A percentile compares a stretch with the other conserved stretches of the same genome.
Conservation (phyloP, 2,797 vertebrate genomes). For the Odontamblyopus lacepedii region DNA sequence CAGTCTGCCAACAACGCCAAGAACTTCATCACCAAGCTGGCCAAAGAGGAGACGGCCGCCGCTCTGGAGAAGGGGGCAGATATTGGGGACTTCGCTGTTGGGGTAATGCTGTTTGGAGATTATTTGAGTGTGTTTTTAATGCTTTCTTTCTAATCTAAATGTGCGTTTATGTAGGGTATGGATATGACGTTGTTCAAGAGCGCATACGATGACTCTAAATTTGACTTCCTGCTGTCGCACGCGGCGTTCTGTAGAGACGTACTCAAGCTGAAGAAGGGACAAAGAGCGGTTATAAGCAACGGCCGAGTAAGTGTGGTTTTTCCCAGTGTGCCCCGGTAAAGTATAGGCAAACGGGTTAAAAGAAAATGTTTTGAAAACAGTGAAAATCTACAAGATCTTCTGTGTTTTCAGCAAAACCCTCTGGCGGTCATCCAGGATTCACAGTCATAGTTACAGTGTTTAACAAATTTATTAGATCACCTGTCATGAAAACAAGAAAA, state of each 20-base stretch:
- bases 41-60: slow-evolving; percentile 88
- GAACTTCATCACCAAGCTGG: slow-evolving; percentile 98
- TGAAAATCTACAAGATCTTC: too few species aligned
- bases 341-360: too few species aligned
- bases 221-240: slow-evolving; percentile 94
- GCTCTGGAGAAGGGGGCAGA: slow-evolving; percentile 81
- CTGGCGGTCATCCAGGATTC: too few species aligned
- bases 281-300: slow-evolving; percentile 94
- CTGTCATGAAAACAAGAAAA: too few species aligned
- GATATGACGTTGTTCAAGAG: slow-evolving; percentile 87
- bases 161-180: slow-evolving; percentile 85
- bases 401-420: too few species aligned
- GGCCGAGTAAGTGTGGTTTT: slow-evolving; percentile 85
- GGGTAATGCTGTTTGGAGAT: slow-evolving; percentile 74
- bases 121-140: background rate
- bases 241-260: slow-evolving; percentile 88
- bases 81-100: slow-evolving; percentile 87
- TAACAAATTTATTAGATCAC: too few species aligned
- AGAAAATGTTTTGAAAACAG: too few species aligned
- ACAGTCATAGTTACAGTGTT: too few species aligned
- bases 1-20: slow-evolving; percentile 93
- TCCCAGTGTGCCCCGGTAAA: background rate
- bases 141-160: background rate
- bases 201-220: slow-evolving; percentile 83
- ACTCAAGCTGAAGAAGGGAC: slow-evolving; percentile 92